A percentile compares a stretch with the other conserved stretches of the same genome.
Conservation (phyloP, 1,140 invertebrate genomes). For the Lucilia sericata region DNA sequence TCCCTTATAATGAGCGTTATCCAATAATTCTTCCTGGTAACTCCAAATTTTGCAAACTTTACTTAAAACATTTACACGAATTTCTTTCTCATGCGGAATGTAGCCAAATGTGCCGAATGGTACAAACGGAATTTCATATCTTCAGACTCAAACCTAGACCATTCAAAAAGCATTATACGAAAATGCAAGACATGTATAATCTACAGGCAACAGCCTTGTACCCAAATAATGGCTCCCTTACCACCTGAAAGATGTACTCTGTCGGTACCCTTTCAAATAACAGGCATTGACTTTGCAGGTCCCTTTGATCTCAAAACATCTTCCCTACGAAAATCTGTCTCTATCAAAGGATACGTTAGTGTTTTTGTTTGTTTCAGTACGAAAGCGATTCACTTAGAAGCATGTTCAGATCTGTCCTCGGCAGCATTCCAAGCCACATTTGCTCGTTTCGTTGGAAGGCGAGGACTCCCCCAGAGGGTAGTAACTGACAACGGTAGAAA, state of each 20-base stretch:
- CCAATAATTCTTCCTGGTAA: background rate
- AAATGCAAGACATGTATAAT: background rate
- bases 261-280: background rate
- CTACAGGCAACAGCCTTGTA: background rate
- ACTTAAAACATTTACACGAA: background rate
- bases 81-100: background rate
- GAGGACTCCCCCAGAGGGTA: no score
- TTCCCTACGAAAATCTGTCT: background rate
- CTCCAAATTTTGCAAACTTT: background rate
- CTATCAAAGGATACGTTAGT: background rate
- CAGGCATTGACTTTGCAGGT: conserved; percentile 15
- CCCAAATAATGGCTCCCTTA: conserved; percentile 6
- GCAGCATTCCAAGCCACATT: no score
- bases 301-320: background rate
- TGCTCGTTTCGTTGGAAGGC: no score
- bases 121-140: conserved; percentile 11
- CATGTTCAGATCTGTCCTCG: no score
- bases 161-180: background rate
- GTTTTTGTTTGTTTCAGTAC: no score
- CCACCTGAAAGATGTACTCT: background rate
- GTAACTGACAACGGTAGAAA: conserved; percentile 5
- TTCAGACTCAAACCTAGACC: background rate
- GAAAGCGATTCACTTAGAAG: no score
- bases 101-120: conserved; percentile 1
- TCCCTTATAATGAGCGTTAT: background rate